Base-by-base conservation (phyloP, 2,888 invertebrate genomes). In the Hirtodrosophila histrioides region DNA sequence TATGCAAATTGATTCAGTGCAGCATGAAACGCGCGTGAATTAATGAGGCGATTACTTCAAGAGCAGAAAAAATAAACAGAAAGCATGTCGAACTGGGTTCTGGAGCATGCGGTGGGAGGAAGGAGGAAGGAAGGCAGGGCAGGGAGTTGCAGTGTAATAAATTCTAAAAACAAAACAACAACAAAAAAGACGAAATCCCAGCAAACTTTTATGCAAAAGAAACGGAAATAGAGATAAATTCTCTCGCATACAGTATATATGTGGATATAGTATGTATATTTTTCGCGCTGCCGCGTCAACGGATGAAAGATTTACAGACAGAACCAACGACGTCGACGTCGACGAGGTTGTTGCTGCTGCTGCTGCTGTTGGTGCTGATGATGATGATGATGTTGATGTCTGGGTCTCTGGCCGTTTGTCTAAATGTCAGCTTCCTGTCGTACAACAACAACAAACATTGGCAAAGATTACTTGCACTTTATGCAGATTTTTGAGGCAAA, bases 161-260 rank as follows among this genome's bases (percentile, higher is more conserved):
- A 78, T 85, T 86, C 81, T 78, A 83, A 73, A 82, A 68, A 64
- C 50, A 54, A 51, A 64, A 57, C 31, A 57, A 51, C 62, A 78
- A 57, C 48, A 63, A 60, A 63, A 46, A 45, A 43, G 49, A 43
- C 39, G 51, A 61, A 67, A 55, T 31, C 62, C 57, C 37, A 50
- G 53, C 56, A 55, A 51, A 70, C 69, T 79, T 68, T 62, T 79
- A 87, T 88, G 84, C 88, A 79, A 84, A 81, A 73, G 80, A 85
- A 74, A 88, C 88, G 84, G 84, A 85, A 85, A 88, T 86, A 86
- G 84, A 88, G 88, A 85, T 85, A 86, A 88, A 83, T 86, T 86
- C 71, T 68, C 61, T 44, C 23, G 54, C 65, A 46, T 50, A 45
- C 51, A 33, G 48, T 53, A 29, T 54, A 36, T 37, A 24, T 35